phyloP scores from a whole-genome alignment of 2,888 invertebrate genomes.

The Notodonta ziczac region DNA sequence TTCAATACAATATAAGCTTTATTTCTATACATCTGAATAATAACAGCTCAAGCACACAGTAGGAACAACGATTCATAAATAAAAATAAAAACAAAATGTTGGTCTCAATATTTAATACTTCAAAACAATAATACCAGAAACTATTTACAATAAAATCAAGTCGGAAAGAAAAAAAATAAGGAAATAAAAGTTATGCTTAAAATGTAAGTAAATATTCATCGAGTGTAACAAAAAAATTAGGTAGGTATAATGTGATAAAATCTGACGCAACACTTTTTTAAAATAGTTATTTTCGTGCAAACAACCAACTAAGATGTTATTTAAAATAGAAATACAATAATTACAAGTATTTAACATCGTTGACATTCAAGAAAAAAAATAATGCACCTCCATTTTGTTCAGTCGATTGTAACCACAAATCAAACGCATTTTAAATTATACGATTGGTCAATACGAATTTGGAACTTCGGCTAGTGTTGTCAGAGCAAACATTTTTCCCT shows the following conservation, averaged over 20 bases:
- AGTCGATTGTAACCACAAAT: conserved; percentile 1
- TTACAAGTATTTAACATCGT: neutral
- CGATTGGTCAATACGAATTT: neutral
- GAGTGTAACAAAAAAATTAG: no score
- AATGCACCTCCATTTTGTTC: neutral
- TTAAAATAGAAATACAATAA: neutral
- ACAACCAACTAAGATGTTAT: neutral
- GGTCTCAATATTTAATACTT: conserved; percentile 69
- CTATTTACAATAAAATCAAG: conserved; percentile 55
- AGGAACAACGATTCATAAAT: conserved; percentile 25
- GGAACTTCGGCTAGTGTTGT: conserved; percentile 6
- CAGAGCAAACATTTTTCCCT: neutral
- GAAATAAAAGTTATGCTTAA: conserved; percentile 31
- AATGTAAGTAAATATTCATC: conserved; percentile 19
- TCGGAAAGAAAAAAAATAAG: conserved; percentile 31
- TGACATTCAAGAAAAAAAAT: neutral
- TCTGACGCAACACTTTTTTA: neutral
- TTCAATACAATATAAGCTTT: conserved; percentile 27
- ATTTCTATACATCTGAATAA: conserved; percentile 27
- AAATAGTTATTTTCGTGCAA: neutral
- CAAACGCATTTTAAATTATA: neutral
- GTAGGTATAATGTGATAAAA: neutral
- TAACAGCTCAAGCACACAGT: conserved; percentile 18
- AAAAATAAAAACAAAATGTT: conserved; percentile 43
- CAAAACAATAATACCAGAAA: conserved; percentile 59